Evolutionary conservation across 2,113 vertebrate genomes (phyloP).

Genomic region (Dipodomys spectabilis): DNA sequence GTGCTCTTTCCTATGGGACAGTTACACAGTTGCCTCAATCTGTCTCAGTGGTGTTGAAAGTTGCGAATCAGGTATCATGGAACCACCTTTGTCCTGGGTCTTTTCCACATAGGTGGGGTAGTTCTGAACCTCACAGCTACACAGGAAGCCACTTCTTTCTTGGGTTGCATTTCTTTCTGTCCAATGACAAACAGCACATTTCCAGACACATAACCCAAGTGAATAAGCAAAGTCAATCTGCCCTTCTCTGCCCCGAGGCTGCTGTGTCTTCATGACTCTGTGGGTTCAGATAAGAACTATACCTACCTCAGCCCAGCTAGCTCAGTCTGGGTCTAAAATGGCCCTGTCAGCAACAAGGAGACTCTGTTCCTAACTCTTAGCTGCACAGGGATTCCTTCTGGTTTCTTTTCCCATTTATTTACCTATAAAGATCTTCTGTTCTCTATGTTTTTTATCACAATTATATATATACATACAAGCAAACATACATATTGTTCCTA

Average conservation of each 20-base stretch:
- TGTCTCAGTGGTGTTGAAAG: neutral
- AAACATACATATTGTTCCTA: neutral
- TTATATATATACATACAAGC: neutral
- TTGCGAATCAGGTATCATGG: neutral
- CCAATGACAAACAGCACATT: neutral
- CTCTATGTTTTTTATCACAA: neutral
- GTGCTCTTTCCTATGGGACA: neutral
- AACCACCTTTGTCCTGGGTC: neutral
- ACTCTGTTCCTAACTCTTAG: neutral
- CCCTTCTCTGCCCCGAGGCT: neutral
- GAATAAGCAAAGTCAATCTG: neutral
- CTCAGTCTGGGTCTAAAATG: too few species aligned
- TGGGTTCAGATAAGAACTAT: neutral
- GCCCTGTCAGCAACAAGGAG: fast-evolving
- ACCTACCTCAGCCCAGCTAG: neutral
- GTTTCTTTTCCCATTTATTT: neutral
- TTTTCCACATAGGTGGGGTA: neutral
- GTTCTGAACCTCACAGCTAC: neutral
- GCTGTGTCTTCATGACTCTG: too few species aligned
- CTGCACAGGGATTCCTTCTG: neutral
- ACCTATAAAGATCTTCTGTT: neutral
- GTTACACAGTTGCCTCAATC: neutral
- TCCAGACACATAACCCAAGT: neutral
- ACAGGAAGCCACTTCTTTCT: neutral
- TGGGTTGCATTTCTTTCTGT: neutral